Base-by-base conservation (phyloP, 30 jellyfish, hydroid and myxozoan species). In the Euphysa ruthae region DNA sequence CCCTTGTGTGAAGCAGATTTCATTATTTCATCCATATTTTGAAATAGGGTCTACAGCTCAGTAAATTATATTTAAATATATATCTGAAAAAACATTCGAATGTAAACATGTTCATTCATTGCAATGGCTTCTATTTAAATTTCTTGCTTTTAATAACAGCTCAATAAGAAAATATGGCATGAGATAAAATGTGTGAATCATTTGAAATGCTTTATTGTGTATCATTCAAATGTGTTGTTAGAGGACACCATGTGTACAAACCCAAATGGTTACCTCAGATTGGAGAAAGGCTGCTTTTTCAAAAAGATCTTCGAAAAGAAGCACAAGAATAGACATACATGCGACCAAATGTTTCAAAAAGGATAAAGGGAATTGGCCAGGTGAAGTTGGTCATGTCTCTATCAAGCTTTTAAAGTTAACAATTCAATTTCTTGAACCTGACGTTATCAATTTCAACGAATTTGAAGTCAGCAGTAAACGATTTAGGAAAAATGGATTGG, bases 241-340 rank as follows among this genome's bases (percentile, higher is more conserved):
- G 65, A 52, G 65, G 65, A 52, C 65, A 52, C 65, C 65, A 52
- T 52, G 65, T 52, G 65, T 52, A 52, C 65, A 52, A 52, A 52
- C 38, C 38, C 21, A 52, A 52, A 52, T 10, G 13, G 65, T 6
- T 35, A 52, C 65, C 65, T 18, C 13, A 6, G 65, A 52, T 52
- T n/a, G 21, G 65, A 18, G 65, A 52, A 52, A 52, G 21, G 65
- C 65, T 52, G 65, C 65, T 52, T 52, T 52, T 25, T 52, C 65
- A 52, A 6, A 52, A 52, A 6, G 65, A 52, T 52, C 6, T 52
- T 25, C 65, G 65, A 52, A 35, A 52, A 18, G 65, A 52, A 52
- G 65, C 65, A 18, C 6, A 52, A 38, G 54, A 35, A 52, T 6
- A 52, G 65, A 52, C 38, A 52, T 52, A 52, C 65, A n/a, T 18